A percentile compares a stretch with the other conserved stretches of the same genome.
Conservation (phyloP, 2,113 vertebrate genomes). For the Hippocampus guttulatus region DNA sequence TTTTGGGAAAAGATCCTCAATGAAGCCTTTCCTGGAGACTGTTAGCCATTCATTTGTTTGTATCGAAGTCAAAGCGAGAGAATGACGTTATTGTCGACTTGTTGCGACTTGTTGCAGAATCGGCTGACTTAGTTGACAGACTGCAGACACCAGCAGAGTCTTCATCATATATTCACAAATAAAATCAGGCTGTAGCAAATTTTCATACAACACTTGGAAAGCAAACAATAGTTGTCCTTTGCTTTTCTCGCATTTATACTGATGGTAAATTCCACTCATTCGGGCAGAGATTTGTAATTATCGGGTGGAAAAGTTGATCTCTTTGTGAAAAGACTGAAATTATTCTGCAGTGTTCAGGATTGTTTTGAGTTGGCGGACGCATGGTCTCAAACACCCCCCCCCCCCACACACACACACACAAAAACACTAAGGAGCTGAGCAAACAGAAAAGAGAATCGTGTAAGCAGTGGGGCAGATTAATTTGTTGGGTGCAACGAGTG, state of each 20-base stretch:
- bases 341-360: constrained; percentile 52
- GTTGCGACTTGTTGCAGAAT: constrained; percentile 12
- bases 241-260: constrained; percentile 49
- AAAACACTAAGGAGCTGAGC: constrained; percentile 34
- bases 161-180: constrained; percentile 19
- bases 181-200: constrained; percentile 29
- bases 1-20: constrained; percentile 37
- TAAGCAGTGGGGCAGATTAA: constrained; percentile 45
- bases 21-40: constrained; percentile 19
- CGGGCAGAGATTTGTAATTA: constrained; percentile 56
- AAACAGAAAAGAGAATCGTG: constrained; percentile 39
- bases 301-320: constrained; percentile 48
- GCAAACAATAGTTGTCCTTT: constrained; percentile 33
- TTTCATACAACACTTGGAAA: constrained; percentile 39
- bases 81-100: constrained; percentile 25
- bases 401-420: constrained; percentile 12
- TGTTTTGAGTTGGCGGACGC: constrained; percentile 25
- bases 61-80: background rate
- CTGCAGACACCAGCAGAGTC: background rate
- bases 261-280: constrained; percentile 46
- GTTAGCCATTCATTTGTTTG: constrained; percentile 16
- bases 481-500: constrained; percentile 19
- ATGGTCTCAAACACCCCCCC: background rate
- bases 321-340: constrained; percentile 37
- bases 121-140: background rate